Evolutionary conservation across 2,888 invertebrate species (phyloP), one percentile per base, ranked within the genome.

Genomic region (Amiota mariae): DNA sequence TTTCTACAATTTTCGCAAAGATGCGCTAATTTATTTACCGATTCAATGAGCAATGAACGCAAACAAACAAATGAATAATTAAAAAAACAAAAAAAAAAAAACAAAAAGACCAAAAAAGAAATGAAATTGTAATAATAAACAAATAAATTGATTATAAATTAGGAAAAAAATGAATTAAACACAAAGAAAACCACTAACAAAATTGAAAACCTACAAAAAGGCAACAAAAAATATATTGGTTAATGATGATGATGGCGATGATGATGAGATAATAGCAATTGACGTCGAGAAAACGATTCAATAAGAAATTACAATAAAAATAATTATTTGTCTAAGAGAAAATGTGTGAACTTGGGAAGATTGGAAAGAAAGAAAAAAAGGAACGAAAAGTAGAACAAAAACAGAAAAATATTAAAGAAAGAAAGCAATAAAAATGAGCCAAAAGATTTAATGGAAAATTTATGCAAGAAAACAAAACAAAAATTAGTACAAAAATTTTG

Each of bases 131-230:
- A 80, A 80, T 76, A 81, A 80, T 79, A 84, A 82, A 83, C 80
- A 84, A 80, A 76, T 76, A 81, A 85, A 81, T 80, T 79, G 81
- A 84, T 81, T 85, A 81, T 85, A 78, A 76, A 79, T 76, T 75
- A 75, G 36, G 18, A 64, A 64, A 64, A 47, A 57, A n/a, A n/a
- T n/a, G 15, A 57, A 18, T 8, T 9, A 10, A 0, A 57, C 15
- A 15, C n/a, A 57, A 72, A 72, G 36, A 47, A 71, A 59, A 59
- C 71, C 46, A 46, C 24, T 59, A 59, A 18, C 18, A 70, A 68
- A 68, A 66, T 54, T 1, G 54, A 54, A 51, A n/a, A n/a, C 54
- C 12, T 13, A 12, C 4, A 13, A 54, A 54, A 6, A 54, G 36
- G 68, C 59, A 71, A 54, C 72, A 66, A 72, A 59, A 36, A 67